Base-by-base conservation (phyloP, 1,140 invertebrate species). In the Proales similis region DNA sequence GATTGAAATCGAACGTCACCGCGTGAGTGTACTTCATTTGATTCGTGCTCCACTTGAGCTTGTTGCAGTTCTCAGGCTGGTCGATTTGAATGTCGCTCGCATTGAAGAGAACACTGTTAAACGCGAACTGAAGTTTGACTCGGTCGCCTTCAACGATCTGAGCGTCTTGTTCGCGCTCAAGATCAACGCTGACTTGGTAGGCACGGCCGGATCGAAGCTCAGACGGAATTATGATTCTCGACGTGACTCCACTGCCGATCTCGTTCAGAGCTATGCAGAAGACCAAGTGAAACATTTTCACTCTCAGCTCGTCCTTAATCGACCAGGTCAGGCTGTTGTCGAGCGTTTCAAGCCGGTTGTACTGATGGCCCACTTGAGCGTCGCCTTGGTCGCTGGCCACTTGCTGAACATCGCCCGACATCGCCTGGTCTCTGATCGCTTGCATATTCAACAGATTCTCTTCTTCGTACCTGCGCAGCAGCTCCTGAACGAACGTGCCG, bases 111-210 rank as follows among this genome's bases (percentile, higher is more conserved):
- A 57, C 20, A 24, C 32, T 57, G 17, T 43, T 57, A 17, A 32
- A 57, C 24, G 27, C 27, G 19, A 57, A 57, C 6, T 57, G 33
- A 26, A 57, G 17, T 17, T 24, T 42, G 5, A 57, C 39, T 26
- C n/a, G 27, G n/a, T 57, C 51, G 12, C 51, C 51, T 57, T 57
- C 6, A 20, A 57, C 51, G 11, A 57, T 57, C 45, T 57, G 36
- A 6, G 5, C 26, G 24, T 57, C 51, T 19, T 57, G 27, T 4
- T 42, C 9, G 27, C 51, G 27, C 32, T 57, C 51, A 26, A 42
- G 19, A 0, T 42, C 19, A 42, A 57, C 24, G 19, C 20, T 57
- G 5, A 39, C 20, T 17, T 42, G 26, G 45, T 3, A 57, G 4
- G 51, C 4, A 12, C 7, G 11, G 20, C 51, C 51, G 22, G 39